Conservation (phyloP, 2,113 vertebrate genomes). For the Petrocephalus microphthalmus region DNA sequence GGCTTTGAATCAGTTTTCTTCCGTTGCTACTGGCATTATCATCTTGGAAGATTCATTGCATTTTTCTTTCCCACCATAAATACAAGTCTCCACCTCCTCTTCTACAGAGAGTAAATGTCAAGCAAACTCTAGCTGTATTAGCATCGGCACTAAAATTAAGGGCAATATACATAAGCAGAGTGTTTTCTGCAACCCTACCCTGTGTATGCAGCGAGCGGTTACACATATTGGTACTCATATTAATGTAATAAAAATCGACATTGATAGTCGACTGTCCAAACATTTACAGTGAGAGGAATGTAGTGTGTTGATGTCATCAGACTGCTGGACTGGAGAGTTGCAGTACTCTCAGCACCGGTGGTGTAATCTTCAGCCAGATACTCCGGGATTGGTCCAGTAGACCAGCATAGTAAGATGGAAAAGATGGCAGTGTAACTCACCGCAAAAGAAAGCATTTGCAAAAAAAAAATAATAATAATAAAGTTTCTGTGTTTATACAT, state of each 20-base stretch:
- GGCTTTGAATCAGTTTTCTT: neutral
- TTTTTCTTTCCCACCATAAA: neutral
- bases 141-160: neutral
- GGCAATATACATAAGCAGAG: neutral
- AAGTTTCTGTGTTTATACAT: neutral
- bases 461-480: neutral
- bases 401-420: neutral
- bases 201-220: neutral
- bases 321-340: neutral
- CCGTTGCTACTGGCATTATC: neutral
- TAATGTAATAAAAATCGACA: neutral
- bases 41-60: neutral
- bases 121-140: neutral
- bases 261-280: neutral
- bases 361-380: neutral
- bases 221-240: neutral
- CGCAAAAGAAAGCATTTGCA: neutral
- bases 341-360: neutral
- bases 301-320: neutral
- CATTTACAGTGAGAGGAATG: slow-evolving; percentile 11
- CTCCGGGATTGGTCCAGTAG: neutral
- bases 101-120: neutral
- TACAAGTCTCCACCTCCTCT: neutral
- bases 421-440: neutral
- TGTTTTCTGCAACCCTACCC: neutral